Conservation (phyloP, 2,888 invertebrate species). For the Pilophorus perplexus region DNA sequence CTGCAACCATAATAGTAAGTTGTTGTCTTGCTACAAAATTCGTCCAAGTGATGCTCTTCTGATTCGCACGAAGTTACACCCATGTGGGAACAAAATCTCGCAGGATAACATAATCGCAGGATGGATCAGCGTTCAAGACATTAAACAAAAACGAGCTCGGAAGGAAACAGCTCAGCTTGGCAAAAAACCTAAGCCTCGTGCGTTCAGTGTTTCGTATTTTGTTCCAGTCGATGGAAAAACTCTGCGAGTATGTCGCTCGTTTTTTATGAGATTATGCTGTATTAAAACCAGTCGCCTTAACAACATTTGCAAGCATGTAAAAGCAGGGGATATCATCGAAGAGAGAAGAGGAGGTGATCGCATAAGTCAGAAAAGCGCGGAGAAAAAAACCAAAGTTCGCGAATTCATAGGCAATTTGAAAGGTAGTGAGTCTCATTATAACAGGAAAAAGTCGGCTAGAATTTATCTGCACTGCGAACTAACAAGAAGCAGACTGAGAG, state of each 20-base stretch:
- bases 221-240: too few relatives aligned
- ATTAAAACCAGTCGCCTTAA: background rate
- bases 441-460: background rate
- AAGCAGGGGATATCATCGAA: background rate
- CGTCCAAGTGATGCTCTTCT: too few relatives aligned
- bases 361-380: background rate
- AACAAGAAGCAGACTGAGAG: background rate
- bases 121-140: background rate
- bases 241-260: slow-evolving; percentile 4
- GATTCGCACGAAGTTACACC: too few relatives aligned
- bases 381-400: background rate
- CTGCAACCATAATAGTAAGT: too few relatives aligned
- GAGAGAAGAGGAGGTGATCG: background rate
- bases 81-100: background rate
- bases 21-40: too few relatives aligned
- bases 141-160: background rate
- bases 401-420: background rate
- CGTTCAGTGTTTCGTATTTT: too few relatives aligned
- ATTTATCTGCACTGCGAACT: background rate
- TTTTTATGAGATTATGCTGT: background rate
- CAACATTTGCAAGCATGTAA: background rate
- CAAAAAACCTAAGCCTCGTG: too few relatives aligned
- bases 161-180: too few relatives aligned
- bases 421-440: background rate
- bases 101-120: background rate